phyloP scores from a whole-genome alignment of 2,113 vertebrate species.

The Perognathus longimembris region DNA sequence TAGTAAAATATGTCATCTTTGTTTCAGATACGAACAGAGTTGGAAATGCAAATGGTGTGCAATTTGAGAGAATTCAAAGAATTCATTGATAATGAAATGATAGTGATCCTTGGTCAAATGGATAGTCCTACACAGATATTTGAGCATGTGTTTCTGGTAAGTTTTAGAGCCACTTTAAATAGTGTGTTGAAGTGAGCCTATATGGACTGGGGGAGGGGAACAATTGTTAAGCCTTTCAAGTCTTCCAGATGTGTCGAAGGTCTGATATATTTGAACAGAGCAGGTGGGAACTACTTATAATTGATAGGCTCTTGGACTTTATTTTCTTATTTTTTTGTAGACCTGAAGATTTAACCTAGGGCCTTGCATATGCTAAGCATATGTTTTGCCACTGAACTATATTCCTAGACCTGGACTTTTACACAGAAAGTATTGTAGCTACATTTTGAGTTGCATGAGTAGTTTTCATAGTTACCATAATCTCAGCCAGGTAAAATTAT shows the following conservation, averaged over 20 bases:
- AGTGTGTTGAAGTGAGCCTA: background rate
- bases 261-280: conserved; percentile 10
- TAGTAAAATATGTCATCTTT: background rate
- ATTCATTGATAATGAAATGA: conserved; percentile 99
- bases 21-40: conserved; percentile 95
- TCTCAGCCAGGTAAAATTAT: conserved; percentile 51
- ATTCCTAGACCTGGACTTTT: background rate
- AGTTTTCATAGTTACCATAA: conserved; percentile 54
- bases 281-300: conserved; percentile 15
- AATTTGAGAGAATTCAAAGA: conserved; percentile 98
- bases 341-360: background rate
- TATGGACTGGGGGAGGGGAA: background rate
- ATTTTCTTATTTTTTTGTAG: background rate
- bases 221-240: conserved; percentile 15
- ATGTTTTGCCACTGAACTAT: background rate
- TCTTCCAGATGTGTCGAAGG: conserved; percentile 31
- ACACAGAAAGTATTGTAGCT: background rate
- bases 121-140: conserved; percentile 99
- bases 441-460: conserved; percentile 36
- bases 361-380: background rate
- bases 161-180: conserved; percentile 60
- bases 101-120: conserved; percentile 98
- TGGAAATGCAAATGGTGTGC: conserved; percentile 99
- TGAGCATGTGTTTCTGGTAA: conserved; percentile 97
- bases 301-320: conserved; percentile 1